Base-by-base conservation (phyloP, 2,113 vertebrate species). In the Gallinago undulata region DNA sequence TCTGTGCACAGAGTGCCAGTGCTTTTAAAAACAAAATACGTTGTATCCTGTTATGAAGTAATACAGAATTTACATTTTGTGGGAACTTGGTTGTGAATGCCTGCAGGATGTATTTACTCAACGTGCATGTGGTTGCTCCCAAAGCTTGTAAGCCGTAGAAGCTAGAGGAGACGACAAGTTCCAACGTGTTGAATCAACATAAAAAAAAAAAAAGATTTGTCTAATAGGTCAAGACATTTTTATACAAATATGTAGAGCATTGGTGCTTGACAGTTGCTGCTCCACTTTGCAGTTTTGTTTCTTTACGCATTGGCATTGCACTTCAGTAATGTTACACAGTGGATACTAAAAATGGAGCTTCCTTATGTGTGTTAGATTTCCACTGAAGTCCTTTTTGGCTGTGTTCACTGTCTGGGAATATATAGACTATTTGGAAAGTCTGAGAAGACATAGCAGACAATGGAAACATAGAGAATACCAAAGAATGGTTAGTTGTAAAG, bases 291-390 rank as follows among this genome's bases (percentile, higher is more conserved):
- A 16, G 14, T 59, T 89, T 53, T 55, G 47, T 7, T 72, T 87
- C 43, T 82, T 85, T 41, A 18, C 19, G n/a, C 53, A 10, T n/a
- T 77, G 23, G 51, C 28, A 3, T 43, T 83, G 33, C 22, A 3
- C 17, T 53, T 56, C 66, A 70, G 33, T 78, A 39, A 45, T 14
- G 48, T 81, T 43, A 59, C 0, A 2, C 6, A 19, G 31, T n/a
- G 81, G 25, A 1, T 60, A 13, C 33, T 62, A 56, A 60, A 64
- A 22, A 25, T 59, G 12, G 33, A 45, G 13, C 27, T 57, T 84
- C 30, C 16, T 70, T 90, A 22, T 1, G 1, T 31, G 2, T 0
- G 0, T 82, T 78, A 1, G 13, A n/a, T 64, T 84, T 81, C 69
- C 4, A 4, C n/a, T 33, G 11, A 25, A 89, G 45, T 41, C 23